phyloP scores from a whole-genome alignment of 2,888 invertebrate genomes.

The Polymixis flavicincta region DNA sequence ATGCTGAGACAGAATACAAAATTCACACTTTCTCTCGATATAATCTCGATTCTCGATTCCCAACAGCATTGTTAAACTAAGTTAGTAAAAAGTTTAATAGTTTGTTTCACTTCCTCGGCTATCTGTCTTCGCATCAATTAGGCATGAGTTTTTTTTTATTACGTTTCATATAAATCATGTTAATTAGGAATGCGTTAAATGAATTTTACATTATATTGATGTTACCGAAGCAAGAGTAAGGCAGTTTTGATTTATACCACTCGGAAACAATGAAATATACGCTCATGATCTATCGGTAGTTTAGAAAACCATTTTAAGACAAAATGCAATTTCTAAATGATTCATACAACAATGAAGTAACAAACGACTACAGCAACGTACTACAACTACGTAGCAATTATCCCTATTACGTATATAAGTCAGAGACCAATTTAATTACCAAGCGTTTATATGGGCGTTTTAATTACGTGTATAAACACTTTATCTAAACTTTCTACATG shows the following conservation, averaged over 20 bases:
- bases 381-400: too few species aligned
- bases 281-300: neutral
- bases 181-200: slow-evolving; percentile 30
- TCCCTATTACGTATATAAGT: slow-evolving; percentile 27
- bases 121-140: slow-evolving; percentile 36
- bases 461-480: slow-evolving; percentile 27
- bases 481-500: slow-evolving; percentile 39
- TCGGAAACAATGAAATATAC: slow-evolving; percentile 9
- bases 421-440: slow-evolving; percentile 32
- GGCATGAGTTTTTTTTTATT: slow-evolving; percentile 13
- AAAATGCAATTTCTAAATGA: slow-evolving; percentile 4
- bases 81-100: slow-evolving; percentile 47
- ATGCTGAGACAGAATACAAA: slow-evolving; percentile 72
- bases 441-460: slow-evolving; percentile 18
- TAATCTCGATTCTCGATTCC: slow-evolving; percentile 56
- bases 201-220: slow-evolving; percentile 6
- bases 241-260: slow-evolving; percentile 12
- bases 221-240: slow-evolving; percentile 5
- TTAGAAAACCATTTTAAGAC: neutral
- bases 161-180: slow-evolving; percentile 19
- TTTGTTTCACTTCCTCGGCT: slow-evolving; percentile 47
- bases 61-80: slow-evolving; percentile 60
- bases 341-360: slow-evolving; percentile 29
- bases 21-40: slow-evolving; percentile 73
- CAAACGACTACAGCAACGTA: neutral